These are phyloP conservation scores for Jaculus jaculus DNA, from an alignment of 2,113 vertebrate species.

Conservation along the genomic window DNA sequence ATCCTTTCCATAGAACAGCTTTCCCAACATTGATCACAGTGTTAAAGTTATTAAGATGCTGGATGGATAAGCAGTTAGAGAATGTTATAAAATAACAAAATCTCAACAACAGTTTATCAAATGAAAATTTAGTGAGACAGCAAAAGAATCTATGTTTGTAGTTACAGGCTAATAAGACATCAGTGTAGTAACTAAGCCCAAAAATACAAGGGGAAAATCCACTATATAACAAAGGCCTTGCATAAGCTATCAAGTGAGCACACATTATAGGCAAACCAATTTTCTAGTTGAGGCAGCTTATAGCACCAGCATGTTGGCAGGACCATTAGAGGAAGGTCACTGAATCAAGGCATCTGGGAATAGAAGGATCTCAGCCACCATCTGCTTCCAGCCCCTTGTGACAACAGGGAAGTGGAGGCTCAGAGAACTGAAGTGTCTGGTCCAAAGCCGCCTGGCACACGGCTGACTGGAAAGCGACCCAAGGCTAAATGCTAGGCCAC, in stretches of 20 bases:
- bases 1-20: too few relatives aligned
- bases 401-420: neutral
- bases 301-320: too few relatives aligned
- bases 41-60: slow-evolving; percentile 57
- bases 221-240: slow-evolving; percentile 33
- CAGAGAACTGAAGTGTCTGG: too few relatives aligned
- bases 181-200: slow-evolving; percentile 49
- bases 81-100: slow-evolving; percentile 44
- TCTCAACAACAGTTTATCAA: too few relatives aligned
- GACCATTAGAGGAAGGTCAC: too few relatives aligned
- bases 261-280: neutral
- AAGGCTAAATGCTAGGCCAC: too few relatives aligned
- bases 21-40: too few relatives aligned
- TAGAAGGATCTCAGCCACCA: neutral
- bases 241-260: slow-evolving; percentile 46
- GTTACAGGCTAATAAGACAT: too few relatives aligned
- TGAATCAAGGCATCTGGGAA: slow-evolving; percentile 1
- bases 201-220: slow-evolving; percentile 12
- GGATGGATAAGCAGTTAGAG: slow-evolving; percentile 56
- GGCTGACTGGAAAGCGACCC: too few relatives aligned
- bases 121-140: too few relatives aligned
- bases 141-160: too few relatives aligned
- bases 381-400: neutral
- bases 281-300: slow-evolving; percentile 54
- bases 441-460: too few relatives aligned